phyloP scores from a whole-genome alignment of 2,797 vertebrate genomes.

The Xenops minutus region DNA sequence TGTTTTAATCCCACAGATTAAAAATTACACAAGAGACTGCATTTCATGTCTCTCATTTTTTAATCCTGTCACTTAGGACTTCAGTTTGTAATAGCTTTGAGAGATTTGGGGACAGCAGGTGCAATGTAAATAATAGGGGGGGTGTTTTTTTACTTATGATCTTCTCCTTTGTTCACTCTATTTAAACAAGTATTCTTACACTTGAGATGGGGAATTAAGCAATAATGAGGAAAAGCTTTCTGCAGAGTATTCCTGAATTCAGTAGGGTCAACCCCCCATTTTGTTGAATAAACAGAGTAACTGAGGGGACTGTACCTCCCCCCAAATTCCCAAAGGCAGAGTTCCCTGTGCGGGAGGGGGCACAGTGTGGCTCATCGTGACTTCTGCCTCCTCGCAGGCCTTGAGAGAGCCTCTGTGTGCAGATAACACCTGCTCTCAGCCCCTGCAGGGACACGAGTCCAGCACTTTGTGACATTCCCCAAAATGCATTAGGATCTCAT shows the following conservation, averaged over 20 bases:
- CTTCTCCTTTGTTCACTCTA: not conserved
- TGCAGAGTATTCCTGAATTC: not conserved
- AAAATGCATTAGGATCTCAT: not conserved
- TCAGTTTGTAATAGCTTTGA: not conserved
- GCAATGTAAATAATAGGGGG: not conserved
- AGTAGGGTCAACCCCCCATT: not conserved
- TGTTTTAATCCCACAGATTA: not conserved
- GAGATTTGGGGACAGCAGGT: not conserved
- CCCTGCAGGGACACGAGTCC: not conserved
- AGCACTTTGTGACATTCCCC: not conserved
- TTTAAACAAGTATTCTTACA: conserved; percentile 19
- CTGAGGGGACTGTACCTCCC: not conserved
- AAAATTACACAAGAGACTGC: not conserved
- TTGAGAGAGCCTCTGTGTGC: not conserved
- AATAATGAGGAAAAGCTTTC: not conserved
- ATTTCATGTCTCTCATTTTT: not conserved
- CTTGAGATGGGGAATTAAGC: not conserved
- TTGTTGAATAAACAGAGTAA: not conserved
- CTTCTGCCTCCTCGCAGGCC: not conserved
- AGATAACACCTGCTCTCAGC: not conserved
- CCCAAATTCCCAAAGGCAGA: not conserved
- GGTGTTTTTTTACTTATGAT: not conserved
- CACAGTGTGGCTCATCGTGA: accelerated
- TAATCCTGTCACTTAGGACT: not conserved
- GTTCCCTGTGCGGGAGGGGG: not conserved